phyloP scores from a whole-genome alignment of 2,888 invertebrate genomes.

The Thyatira batis region DNA sequence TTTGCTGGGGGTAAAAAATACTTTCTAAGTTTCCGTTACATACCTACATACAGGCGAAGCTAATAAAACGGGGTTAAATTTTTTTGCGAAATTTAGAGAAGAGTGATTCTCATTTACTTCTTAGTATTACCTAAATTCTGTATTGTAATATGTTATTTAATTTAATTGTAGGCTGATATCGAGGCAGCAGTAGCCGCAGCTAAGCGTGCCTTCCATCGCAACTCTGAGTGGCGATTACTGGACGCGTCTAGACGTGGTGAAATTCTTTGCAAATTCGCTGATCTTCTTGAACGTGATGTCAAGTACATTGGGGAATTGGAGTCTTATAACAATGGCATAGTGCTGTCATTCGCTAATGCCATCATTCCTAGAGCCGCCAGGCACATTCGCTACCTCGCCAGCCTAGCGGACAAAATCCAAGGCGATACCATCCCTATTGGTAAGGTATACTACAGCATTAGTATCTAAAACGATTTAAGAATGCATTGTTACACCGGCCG shows the following conservation, averaged over 20 bases:
- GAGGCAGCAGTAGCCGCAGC: slow-evolving; percentile 90
- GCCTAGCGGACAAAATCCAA: slow-evolving; percentile 93
- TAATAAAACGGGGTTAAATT: too few relatives aligned
- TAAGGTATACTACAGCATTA: slow-evolving; percentile 15
- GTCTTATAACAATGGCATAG: slow-evolving; percentile 95
- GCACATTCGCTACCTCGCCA: slow-evolving; percentile 89
- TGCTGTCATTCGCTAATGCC: slow-evolving; percentile 83
- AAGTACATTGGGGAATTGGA: slow-evolving; percentile 91
- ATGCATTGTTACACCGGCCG: too few relatives aligned
- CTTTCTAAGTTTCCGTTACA: too few relatives aligned
- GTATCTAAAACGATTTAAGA: too few relatives aligned
- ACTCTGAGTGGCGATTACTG: slow-evolving; percentile 89
- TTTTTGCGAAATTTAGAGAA: too few relatives aligned
- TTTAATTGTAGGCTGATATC: slow-evolving; percentile 84
- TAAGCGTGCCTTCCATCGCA: slow-evolving; percentile 85
- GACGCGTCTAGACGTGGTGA: slow-evolving; percentile 90
- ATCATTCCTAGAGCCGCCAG: slow-evolving; percentile 75
- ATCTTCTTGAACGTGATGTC: slow-evolving; percentile 88
- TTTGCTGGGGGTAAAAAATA: too few relatives aligned
- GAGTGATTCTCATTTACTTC: too few relatives aligned
- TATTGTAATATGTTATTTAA: not conserved
- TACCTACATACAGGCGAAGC: too few relatives aligned
- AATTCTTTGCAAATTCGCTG: slow-evolving; percentile 88
- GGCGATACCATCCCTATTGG: slow-evolving; percentile 85
- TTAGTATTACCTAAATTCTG: not conserved